Conservation (phyloP, 2,888 invertebrate genomes). For the Philereme transversata region DNA sequence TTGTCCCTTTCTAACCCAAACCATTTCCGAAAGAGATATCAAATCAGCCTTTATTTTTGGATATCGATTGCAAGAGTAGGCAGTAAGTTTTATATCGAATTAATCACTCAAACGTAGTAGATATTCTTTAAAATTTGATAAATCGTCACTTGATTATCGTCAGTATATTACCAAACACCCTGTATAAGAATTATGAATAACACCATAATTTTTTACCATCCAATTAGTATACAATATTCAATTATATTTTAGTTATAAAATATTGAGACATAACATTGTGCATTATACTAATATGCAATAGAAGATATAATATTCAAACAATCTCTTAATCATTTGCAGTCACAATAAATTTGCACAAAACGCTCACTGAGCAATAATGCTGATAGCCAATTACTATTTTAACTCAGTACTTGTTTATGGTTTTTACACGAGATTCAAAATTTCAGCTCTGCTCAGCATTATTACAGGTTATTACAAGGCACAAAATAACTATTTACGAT, state of each 20-base stretch:
- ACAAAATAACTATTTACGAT: slow-evolving; percentile 62
- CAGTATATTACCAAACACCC: too few species aligned
- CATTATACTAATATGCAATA: slow-evolving; percentile 76
- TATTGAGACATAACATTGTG: slow-evolving; percentile 82
- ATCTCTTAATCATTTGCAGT: slow-evolving; percentile 72
- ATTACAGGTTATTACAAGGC: slow-evolving; percentile 69
- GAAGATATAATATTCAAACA: slow-evolving; percentile 70
- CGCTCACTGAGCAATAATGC: slow-evolving; percentile 64
- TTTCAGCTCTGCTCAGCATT: slow-evolving; percentile 48
- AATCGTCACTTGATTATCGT: too few species aligned
- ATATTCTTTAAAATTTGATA: too few species aligned
- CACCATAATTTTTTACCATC: not conserved
- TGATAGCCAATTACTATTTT: slow-evolving; percentile 42
- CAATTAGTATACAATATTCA: slow-evolving; percentile 54
- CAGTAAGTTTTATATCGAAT: too few species aligned
- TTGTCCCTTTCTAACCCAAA: too few species aligned
- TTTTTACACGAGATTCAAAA: slow-evolving; percentile 44
- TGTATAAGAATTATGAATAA: not conserved
- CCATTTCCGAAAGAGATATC: too few species aligned
- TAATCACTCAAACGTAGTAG: too few species aligned
- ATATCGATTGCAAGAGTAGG: too few species aligned
- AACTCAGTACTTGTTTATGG: slow-evolving; percentile 35
- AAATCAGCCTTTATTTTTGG: too few species aligned
- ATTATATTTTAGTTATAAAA: slow-evolving; percentile 75
- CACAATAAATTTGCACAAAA: slow-evolving; percentile 75